Evolutionary conservation across 2,888 invertebrate genomes (phyloP).

Genomic region (Orchesellides sinensis): DNA sequence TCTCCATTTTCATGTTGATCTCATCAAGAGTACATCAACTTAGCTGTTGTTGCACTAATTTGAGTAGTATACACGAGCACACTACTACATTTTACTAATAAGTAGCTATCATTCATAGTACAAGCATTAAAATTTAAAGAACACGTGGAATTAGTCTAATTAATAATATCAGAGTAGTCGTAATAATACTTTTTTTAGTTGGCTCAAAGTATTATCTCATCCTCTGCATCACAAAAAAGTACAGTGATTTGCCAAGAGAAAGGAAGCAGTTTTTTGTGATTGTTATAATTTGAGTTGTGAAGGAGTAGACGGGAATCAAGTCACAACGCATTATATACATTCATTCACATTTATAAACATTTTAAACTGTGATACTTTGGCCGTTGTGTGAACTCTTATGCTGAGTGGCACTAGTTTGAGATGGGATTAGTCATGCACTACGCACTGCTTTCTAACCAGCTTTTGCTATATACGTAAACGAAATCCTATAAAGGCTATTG

Average conservation of each 20-base stretch:
- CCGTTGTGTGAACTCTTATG: background rate
- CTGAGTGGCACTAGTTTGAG: background rate
- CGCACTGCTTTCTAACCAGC: constrained; percentile 50
- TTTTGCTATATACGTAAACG: background rate
- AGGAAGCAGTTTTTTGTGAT: constrained; percentile 33
- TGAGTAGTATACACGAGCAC: background rate
- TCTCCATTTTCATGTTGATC: background rate
- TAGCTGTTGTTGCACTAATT: background rate
- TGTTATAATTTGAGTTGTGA: background rate
- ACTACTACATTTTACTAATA: constrained; percentile 1
- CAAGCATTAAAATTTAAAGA: background rate
- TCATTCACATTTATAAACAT: no score
- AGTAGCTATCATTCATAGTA: no score
- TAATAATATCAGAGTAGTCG: constrained; percentile 12
- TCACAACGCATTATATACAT: no score
- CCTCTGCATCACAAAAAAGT: background rate
- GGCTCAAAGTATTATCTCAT: constrained; percentile 2
- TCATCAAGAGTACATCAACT: background rate
- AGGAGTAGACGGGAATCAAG: no score
- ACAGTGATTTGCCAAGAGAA: constrained; percentile 46
- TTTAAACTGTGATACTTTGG: background rate
- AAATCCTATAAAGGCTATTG: background rate
- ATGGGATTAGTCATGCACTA: constrained; percentile 37
- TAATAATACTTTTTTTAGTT: background rate
- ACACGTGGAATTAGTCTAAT: constrained; percentile 19